These are phyloP conservation scores for Xiphophorus maculatus DNA, from an alignment of 2,113 vertebrate genomes.

Conservation along the genomic window DNA sequence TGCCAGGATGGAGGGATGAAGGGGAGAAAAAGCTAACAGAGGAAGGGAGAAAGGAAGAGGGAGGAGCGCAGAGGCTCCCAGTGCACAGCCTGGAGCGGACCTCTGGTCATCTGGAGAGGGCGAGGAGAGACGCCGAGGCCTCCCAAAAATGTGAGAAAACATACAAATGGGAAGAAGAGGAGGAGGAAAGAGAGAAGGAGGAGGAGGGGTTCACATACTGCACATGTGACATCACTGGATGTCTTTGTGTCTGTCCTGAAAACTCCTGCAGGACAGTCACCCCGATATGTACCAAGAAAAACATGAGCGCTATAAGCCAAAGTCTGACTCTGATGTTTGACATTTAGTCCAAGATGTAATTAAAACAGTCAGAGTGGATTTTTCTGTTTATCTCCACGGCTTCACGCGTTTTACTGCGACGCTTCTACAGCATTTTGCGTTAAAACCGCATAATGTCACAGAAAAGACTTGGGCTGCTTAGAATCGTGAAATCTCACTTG, in stretches of 20 bases:
- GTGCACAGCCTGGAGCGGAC: slow-evolving; percentile 23
- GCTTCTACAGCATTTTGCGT: too few relatives aligned
- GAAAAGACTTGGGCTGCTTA: too few relatives aligned
- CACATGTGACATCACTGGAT: slow-evolving; percentile 75
- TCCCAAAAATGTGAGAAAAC: slow-evolving; percentile 62
- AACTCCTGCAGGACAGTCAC: slow-evolving; percentile 66
- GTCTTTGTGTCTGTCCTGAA: slow-evolving; percentile 29
- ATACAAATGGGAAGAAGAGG: slow-evolving; percentile 33
- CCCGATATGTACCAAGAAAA: not conserved
- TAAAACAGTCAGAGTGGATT: too few relatives aligned
- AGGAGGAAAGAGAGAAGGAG: slow-evolving; percentile 2
- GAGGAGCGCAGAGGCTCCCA: slow-evolving; percentile 45
- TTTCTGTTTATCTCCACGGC: too few relatives aligned
- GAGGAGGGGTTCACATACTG: slow-evolving; percentile 71
- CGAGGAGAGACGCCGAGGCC: slow-evolving; percentile 45
- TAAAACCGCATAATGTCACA: too few relatives aligned
- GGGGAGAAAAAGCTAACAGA: not conserved
- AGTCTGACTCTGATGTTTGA: slow-evolving; percentile 7
- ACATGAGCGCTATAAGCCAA: slow-evolving; percentile 7
- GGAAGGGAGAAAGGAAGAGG: slow-evolving; percentile 9
- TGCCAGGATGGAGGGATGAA: slow-evolving; percentile 29
- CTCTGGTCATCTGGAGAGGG: slow-evolving; percentile 26
- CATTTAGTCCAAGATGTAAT: not conserved
- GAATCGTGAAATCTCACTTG: too few relatives aligned
- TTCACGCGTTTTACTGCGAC: too few relatives aligned